A percentile compares a stretch with the other conserved stretches of the same genome.
phyloP scores from a whole-genome alignment of 2,888 invertebrate genomes.

The Latheticus oryzae region DNA sequence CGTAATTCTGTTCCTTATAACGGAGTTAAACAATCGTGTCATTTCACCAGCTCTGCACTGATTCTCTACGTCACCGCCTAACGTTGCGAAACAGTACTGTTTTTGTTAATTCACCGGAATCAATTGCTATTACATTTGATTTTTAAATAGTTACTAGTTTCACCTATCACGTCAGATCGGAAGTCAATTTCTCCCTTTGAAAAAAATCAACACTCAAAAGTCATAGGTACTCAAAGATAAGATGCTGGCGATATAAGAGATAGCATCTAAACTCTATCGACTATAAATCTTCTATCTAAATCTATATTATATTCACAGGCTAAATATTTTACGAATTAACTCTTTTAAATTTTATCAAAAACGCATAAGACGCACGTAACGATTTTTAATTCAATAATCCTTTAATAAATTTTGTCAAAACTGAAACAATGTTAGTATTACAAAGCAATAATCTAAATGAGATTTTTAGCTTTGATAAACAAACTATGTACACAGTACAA shows the following conservation, averaged over 20 bases:
- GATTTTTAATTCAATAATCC: too few relatives aligned
- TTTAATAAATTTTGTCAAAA: too few relatives aligned
- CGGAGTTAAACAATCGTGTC: conserved; percentile 62
- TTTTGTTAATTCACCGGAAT: conserved; percentile 41
- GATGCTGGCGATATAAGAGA: background rate
- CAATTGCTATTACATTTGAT: conserved; percentile 36
- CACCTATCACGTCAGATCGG: conserved; percentile 20
- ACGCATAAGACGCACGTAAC: too few relatives aligned
- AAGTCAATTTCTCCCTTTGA: conserved; percentile 19
- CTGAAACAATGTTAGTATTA: too few relatives aligned
- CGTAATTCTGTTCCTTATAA: conserved; percentile 59
- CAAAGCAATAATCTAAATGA: too few relatives aligned
- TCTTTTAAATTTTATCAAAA: background rate
- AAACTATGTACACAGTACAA: too few relatives aligned
- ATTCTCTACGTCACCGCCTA: conserved; percentile 55
- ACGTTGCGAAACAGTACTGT: conserved; percentile 49
- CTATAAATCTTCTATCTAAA: conserved; percentile 13
- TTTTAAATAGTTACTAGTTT: too few relatives aligned
- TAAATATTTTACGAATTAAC: conserved; percentile 1
- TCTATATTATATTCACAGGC: conserved; percentile 1
- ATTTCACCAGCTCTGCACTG: conserved; percentile 62
- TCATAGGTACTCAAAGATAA: too few relatives aligned
- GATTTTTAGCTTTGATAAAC: too few relatives aligned
- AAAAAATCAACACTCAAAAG: too few relatives aligned
- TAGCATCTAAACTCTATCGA: too few relatives aligned